Base-by-base conservation (phyloP, 2,888 invertebrate species). In the Dicranocentrus wangi region DNA sequence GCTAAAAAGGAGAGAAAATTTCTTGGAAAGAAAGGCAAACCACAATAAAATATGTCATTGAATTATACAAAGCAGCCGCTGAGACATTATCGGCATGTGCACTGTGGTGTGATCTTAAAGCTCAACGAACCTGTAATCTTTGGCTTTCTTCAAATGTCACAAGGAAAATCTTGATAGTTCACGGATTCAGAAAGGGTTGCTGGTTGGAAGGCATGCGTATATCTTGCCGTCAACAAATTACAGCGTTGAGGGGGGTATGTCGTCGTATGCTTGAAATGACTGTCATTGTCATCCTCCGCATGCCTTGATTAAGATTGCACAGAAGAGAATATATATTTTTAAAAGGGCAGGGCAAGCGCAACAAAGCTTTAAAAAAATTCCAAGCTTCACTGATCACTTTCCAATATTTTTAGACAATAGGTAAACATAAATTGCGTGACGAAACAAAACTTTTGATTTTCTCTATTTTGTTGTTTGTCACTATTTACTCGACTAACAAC, bases 11-110 rank as follows among this genome's bases (percentile, higher is more conserved):
- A 70, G 39, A 63, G 63, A 51, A 53, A 63, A 51, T 17, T 73
- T 73, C 72, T 63, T 73, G 63, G 72, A 73, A 73, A 73, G 39
- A 53, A 53, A 53, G 60, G 51, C 28, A 71, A 61, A 71, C 70
- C 70, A 42, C 58, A 61, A 17, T 39, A 17, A 43, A 43, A 71
- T 60, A 23, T 72, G 72, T 25, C 21, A 72, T 51, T 42, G 39
- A 63, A 51, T 72, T 63, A 51, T 43, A 72, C 21, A 23, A 55
- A 42, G 58, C 17, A 58, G 32, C 51, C 51, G 27, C 51, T 51
- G 32, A 28, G 15, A 21, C 23, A 42, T 19, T 42, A 42, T 63
- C 23, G 25, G 39, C 28, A 15, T 69, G 55, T 23, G 69, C 55
- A 69, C 32, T 32, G 15, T 28, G 10, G 32, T 21, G 55, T 32